A percentile compares a stretch with the other conserved stretches of the same genome.
Evolutionary conservation across 1,140 invertebrate genomes (phyloP).

Genomic region (Chlorops oryzae): DNA sequence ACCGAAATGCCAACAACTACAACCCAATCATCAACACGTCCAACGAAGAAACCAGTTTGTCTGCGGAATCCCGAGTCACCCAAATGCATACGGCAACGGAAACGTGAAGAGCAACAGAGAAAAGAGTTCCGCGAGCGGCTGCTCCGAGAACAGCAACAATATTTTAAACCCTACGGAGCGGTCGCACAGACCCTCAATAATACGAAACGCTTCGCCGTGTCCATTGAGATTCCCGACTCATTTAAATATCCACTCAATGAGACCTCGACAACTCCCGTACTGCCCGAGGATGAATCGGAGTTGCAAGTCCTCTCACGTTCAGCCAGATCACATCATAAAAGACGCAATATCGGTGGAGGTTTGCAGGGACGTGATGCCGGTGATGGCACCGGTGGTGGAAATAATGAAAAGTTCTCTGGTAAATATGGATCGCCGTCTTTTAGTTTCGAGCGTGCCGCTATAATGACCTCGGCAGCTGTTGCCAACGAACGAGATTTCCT

Average conservation of each 20-base stretch:
- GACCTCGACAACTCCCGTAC: neutral
- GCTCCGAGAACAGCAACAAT: conserved; percentile 34
- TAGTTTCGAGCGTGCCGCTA: conserved; percentile 27
- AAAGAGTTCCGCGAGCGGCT: conserved; percentile 37
- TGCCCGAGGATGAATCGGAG: conserved; percentile 11
- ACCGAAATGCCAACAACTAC: conserved; percentile 13
- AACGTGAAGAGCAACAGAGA: conserved; percentile 34
- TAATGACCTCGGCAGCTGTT: conserved; percentile 27
- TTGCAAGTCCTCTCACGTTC: conserved; percentile 28
- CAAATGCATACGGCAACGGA: conserved; percentile 35
- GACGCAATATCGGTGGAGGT: conserved; percentile 19
- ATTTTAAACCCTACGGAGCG: conserved; percentile 31
- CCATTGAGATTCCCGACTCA: conserved; percentile 41
- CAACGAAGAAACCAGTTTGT: conserved; percentile 31
- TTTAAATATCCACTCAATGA: conserved; percentile 24
- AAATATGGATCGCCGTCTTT: conserved; percentile 12
- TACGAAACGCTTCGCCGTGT: conserved; percentile 37
- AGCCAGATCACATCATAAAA: conserved; percentile 25
- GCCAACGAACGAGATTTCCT: conserved; percentile 26
- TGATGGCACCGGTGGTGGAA: neutral
- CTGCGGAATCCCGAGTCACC: conserved; percentile 36
- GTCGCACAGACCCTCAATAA: conserved; percentile 39
- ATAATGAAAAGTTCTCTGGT: conserved; percentile 14
- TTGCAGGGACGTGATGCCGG: conserved; percentile 8
- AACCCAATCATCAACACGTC: conserved; percentile 18